A percentile compares a stretch with the other conserved stretches of the same genome.
These are phyloP conservation scores for Tiphia femorata DNA, from an alignment of 2,888 invertebrate species.

Conservation along the genomic window DNA sequence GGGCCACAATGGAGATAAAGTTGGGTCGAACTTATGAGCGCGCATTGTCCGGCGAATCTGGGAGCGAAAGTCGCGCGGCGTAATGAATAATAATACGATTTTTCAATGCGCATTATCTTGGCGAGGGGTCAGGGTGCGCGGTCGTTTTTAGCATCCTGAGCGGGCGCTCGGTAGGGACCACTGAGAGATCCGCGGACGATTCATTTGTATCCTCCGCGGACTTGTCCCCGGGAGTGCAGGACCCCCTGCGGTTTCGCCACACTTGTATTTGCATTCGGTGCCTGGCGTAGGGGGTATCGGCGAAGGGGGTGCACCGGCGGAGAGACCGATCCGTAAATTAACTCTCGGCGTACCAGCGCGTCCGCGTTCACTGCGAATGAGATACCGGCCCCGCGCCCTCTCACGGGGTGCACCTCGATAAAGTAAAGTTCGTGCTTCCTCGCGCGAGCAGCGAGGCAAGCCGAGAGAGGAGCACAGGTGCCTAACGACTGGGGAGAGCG, in stretches of 20 bases:
- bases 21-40: too few species aligned
- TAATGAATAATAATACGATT: constrained; percentile 44
- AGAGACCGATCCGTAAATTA: constrained; percentile 45
- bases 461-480: too few species aligned
- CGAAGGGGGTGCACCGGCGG: constrained; percentile 20
- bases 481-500: too few species aligned
- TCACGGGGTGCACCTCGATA: constrained; percentile 39
- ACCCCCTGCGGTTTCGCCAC: constrained; percentile 50
- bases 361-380: constrained; percentile 39
- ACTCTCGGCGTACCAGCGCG: constrained; percentile 37
- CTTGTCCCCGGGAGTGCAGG: constrained; percentile 49
- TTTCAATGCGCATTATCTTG: constrained; percentile 42
- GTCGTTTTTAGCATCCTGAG: constrained; percentile 30
- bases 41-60: neutral
- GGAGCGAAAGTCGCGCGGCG: constrained; percentile 10
- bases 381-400: constrained; percentile 44
- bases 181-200: constrained; percentile 33
- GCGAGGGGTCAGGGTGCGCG: constrained; percentile 10
- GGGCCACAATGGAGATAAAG: too few species aligned
- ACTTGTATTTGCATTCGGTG: constrained; percentile 50
- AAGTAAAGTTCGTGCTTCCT: constrained; percentile 10
- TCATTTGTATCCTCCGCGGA: constrained; percentile 46
- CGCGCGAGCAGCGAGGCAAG: too few species aligned
- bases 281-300: too few species aligned
- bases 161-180: constrained; percentile 10